These are phyloP conservation scores for Drosophila lutescens DNA, from an alignment of 2,888 invertebrate genomes.

Conservation along the genomic window DNA sequence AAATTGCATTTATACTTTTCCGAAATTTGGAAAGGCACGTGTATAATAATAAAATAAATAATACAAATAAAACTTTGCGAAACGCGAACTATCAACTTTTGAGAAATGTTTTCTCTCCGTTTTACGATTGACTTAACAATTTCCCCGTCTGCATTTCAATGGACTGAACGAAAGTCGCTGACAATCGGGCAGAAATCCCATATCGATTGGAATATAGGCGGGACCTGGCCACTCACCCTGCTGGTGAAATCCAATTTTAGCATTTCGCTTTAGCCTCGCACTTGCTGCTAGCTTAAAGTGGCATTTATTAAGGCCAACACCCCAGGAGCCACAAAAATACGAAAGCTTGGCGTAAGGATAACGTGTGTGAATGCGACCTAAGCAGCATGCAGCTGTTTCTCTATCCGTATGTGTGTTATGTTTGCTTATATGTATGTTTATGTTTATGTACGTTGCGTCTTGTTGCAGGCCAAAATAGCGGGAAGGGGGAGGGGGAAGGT, in stretches of 20 bases:
- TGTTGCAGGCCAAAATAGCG: slow-evolving; percentile 27
- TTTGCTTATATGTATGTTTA: slow-evolving; percentile 19
- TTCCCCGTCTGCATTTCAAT: slow-evolving; percentile 1
- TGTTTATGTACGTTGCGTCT: slow-evolving; percentile 35
- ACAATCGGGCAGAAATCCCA: slow-evolving; percentile 2
- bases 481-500: slow-evolving; percentile 13
- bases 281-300: slow-evolving; percentile 27
- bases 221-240: slow-evolving; percentile 9
- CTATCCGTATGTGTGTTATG: not conserved
- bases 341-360: slow-evolving; percentile 51
- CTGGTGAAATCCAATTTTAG: slow-evolving; percentile 31
- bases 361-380: slow-evolving; percentile 60
- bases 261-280: slow-evolving; percentile 18
- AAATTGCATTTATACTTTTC: too few species aligned
- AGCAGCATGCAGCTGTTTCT: slow-evolving; percentile 56
- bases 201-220: slow-evolving; percentile 15
- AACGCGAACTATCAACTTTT: not conserved
- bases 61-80: not conserved
- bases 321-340: slow-evolving; percentile 20
- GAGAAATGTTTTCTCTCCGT: not conserved
- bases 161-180: not conserved
- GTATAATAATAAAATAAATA: too few species aligned
- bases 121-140: not conserved
- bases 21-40: too few species aligned
- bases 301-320: slow-evolving; percentile 40